Evolutionary conservation across 2,888 invertebrate species (phyloP).

Genomic region (Euspilapteryx auroguttella): DNA sequence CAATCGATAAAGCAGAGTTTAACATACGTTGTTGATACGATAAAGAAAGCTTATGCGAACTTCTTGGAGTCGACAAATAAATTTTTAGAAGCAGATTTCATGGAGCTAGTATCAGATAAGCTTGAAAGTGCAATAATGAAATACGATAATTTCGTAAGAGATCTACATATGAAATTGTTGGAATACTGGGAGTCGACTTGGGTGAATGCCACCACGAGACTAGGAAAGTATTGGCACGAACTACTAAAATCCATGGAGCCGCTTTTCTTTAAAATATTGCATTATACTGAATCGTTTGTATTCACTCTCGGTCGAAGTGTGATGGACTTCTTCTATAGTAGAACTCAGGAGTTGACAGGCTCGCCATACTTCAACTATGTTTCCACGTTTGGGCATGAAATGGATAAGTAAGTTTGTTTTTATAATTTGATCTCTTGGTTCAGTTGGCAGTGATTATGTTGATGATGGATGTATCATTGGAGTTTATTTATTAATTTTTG

Average conservation of each 20-base stretch:
- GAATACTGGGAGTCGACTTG: slow-evolving; percentile 75
- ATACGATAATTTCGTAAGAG: slow-evolving; percentile 78
- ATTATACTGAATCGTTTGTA: slow-evolving; percentile 73
- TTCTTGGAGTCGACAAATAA: slow-evolving; percentile 69
- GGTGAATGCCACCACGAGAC: slow-evolving; percentile 65
- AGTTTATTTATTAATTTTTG: too few species aligned
- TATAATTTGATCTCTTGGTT: too few species aligned
- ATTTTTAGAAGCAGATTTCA: slow-evolving; percentile 73
- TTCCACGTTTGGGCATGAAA: slow-evolving; percentile 76
- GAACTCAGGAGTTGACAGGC: slow-evolving; percentile 76
- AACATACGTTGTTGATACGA: slow-evolving; percentile 71
- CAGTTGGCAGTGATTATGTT: too few species aligned
- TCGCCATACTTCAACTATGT: slow-evolving; percentile 82
- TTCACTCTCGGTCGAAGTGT: slow-evolving; percentile 76
- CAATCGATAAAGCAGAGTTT: slow-evolving; percentile 76
- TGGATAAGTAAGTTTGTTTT: slow-evolving; percentile 58
- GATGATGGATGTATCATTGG: too few species aligned
- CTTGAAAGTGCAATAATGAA: slow-evolving; percentile 72
- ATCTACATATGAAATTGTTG: slow-evolving; percentile 66
- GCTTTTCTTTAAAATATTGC: slow-evolving; percentile 72
- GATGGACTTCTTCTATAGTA: slow-evolving; percentile 78
- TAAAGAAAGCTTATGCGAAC: slow-evolving; percentile 72
- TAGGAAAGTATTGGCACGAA: slow-evolving; percentile 73
- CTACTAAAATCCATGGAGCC: slow-evolving; percentile 76
- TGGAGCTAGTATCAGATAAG: slow-evolving; percentile 69